Evolutionary conservation across 2,113 vertebrate genomes (phyloP).

Genomic region (Nerophis ophidion): DNA sequence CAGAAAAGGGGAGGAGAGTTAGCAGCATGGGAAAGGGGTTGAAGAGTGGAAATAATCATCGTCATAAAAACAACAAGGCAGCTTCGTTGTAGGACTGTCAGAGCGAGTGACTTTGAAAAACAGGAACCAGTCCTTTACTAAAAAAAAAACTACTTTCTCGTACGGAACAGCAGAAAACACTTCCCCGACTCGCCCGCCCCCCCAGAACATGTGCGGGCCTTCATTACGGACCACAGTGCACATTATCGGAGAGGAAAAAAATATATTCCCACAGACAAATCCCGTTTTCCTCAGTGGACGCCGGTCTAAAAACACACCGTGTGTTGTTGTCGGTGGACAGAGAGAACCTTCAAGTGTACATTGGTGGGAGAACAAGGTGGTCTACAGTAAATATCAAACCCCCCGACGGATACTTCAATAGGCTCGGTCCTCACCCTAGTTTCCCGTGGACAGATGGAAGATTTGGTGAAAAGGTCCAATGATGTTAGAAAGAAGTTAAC

Average conservation of each 20-base stretch:
- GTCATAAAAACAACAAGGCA: slow-evolving; percentile 52
- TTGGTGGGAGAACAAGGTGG: slow-evolving; percentile 6
- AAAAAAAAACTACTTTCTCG: slow-evolving; percentile 35
- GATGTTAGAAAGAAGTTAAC: slow-evolving; percentile 5
- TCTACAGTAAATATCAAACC: slow-evolving; percentile 7
- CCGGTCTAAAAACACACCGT: slow-evolving; percentile 26
- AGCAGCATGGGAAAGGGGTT: not conserved
- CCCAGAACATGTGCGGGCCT: slow-evolving; percentile 31
- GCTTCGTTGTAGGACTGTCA: slow-evolving; percentile 51
- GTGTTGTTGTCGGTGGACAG: slow-evolving; percentile 33
- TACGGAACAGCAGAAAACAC: slow-evolving; percentile 49
- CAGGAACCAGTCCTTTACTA: slow-evolving; percentile 62
- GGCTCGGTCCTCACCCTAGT: too few relatives aligned
- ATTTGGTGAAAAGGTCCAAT: slow-evolving; percentile 16
- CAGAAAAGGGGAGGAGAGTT: slow-evolving; percentile 6
- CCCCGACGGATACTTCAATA: too few relatives aligned
- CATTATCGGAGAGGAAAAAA: slow-evolving; percentile 24
- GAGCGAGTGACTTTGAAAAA: slow-evolving; percentile 25
- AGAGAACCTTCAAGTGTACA: slow-evolving; percentile 48
- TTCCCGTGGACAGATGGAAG: not conserved
- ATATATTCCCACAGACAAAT: slow-evolving; percentile 8
- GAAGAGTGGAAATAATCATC: not conserved
- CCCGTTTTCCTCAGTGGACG: slow-evolving; percentile 16
- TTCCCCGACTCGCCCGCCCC: not conserved
- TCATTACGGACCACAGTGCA: slow-evolving; percentile 23